These are phyloP conservation scores for Tinea pellionella DNA, from an alignment of 2,888 invertebrate genomes.

Conservation along the genomic window DNA sequence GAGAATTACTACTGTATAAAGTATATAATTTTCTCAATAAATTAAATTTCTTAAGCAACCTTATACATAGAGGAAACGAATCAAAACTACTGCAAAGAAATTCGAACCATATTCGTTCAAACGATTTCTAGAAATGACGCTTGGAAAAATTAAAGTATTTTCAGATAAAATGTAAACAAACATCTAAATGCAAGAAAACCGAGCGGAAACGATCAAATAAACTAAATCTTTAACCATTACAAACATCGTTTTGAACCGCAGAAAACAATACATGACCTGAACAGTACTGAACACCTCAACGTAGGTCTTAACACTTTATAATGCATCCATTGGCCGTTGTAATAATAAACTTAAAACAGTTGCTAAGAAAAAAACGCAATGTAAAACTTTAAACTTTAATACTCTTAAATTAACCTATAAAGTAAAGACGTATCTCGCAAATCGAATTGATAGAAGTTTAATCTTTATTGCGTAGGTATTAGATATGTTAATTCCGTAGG, in stretches of 20 bases:
- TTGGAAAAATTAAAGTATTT: background rate
- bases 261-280: slow-evolving; percentile 2
- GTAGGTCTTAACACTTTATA: background rate
- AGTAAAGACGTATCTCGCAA: no score
- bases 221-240: background rate
- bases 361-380: background rate
- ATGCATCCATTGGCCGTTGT: background rate
- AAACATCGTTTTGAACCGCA: slow-evolving; percentile 2
- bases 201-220: background rate
- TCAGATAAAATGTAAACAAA: background rate
- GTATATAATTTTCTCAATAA: no score
- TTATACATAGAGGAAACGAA: background rate
- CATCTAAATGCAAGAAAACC: background rate
- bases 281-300: background rate
- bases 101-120: background rate
- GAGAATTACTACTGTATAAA: no score
- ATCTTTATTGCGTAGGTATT: no score
- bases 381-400: background rate
- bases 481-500: background rate
- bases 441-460: no score
- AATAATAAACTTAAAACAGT: background rate
- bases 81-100: background rate
- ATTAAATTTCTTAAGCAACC: background rate
- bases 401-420: background rate
- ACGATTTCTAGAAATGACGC: background rate